Base-by-base conservation (phyloP, 2,113 vertebrate species). In the Strix uralensis region DNA sequence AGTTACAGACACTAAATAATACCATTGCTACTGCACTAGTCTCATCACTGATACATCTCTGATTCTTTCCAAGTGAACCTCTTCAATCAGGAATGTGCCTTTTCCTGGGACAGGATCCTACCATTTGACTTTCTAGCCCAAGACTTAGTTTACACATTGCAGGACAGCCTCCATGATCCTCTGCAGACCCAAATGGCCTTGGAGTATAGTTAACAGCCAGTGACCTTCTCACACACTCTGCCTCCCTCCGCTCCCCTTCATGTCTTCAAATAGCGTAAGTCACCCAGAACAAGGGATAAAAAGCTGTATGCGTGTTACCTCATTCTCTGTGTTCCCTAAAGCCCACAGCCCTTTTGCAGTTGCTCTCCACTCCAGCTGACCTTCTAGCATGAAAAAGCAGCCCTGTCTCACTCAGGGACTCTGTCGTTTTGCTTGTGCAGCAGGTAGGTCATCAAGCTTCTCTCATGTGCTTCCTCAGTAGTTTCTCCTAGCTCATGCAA, bases 401-500 rank as follows among this genome's bases (percentile, higher is more conserved):
- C 22, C 36, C 36, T 6, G 4, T 26, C 61, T 63, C 55, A 62
- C 23, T 54, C 13, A 42, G 21, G 22, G 34, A n/a, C 49, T 38
- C 20, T 12, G 15, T 16, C 42, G 42, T 70, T 29, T 49, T 0
- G 1, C 16, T 32, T 38, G 20, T 25, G 22, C 22, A 12, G n/a
- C 51, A 54, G 10, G 26, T 7, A 27, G 9, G 9, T 49, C 67
- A 77, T 9, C 36, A n/a, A 80, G 20, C 14, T 59, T 72, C 49
- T 61, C 44, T 73, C 22, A 19, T 3, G 13, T 0, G 0, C 12
- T 71, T 10, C 11, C 4, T 13, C 46, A 74, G 73, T 6, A 55
- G 15, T 49, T 87, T 62, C 51, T 65, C 20, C 44, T 36, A 51
- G 32, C 14, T 70, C 18, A 21, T 36, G 23, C 34, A 86, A 80